Evolutionary conservation across 2,888 invertebrate genomes (phyloP), one percentile per base, ranked within the genome.

Genomic region (Caenorhabditis wallacei): DNA sequence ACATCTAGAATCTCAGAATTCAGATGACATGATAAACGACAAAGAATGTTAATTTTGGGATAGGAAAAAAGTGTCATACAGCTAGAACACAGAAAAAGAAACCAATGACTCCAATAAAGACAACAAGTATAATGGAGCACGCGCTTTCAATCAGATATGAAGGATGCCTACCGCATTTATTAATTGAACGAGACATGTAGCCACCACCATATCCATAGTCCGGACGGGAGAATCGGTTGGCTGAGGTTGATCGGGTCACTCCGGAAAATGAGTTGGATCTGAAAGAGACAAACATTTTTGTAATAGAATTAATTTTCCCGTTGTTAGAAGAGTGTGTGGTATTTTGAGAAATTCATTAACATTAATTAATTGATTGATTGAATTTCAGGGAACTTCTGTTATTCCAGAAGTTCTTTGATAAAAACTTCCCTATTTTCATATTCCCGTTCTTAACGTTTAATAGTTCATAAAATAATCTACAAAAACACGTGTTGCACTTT

Each of bases 181-280:
- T 88, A 71, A 91, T 85, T 22, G 89, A 89, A 48, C 89, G 85
- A n/a, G 89, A 85, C 91, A 91, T 91, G 82, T 86, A 91, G 35
- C 91, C 91, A 46, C 91, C 90, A 16, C 90, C 90, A 66, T 91
- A 91, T 59, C 91, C 89, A 63, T 90, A 90, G 2, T 84, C 82
- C 16, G 89, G 87, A 57, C 87, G 83, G 11, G 89, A 84, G 76
- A 86, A 88, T 16, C 87, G 85, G n/a, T 66, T 72, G 24, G 76
- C 68, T 4, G 88, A 84, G 7, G 86, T 72, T 22, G 85, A 85
- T 20, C 85, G 82, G 13, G 84, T 53, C 11, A 87, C 66, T 18
- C 87, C 88, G 37, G 89, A 85, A 83, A 84, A 90, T 0, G 90
- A 90, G 68, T 85, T 86, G 11, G 90, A 89, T 84, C 90, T 90